Evolutionary conservation across 2,888 invertebrate genomes (phyloP).

Genomic region (Scelioninae gen. 1): DNA sequence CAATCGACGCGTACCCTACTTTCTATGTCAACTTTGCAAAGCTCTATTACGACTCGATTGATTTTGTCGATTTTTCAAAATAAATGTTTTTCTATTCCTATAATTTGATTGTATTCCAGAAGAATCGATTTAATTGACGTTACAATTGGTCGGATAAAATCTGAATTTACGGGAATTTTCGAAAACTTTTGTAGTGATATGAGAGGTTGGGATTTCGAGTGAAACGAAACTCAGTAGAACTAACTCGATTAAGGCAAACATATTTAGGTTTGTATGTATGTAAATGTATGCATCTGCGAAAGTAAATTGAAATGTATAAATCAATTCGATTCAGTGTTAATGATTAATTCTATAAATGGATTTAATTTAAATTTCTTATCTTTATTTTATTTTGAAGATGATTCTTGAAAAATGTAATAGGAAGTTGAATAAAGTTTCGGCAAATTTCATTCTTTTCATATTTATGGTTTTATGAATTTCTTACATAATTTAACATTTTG

Average conservation of each 20-base stretch:
- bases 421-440: too few relatives aligned
- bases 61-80: constrained; percentile 34
- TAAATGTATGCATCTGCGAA: constrained; percentile 21
- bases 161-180: too few relatives aligned
- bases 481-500: too few relatives aligned
- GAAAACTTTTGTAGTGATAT: too few relatives aligned
- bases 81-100: constrained; percentile 14
- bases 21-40: constrained; percentile 37
- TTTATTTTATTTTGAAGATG: too few relatives aligned
- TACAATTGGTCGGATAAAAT: too few relatives aligned
- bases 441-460: too few relatives aligned
- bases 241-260: constrained; percentile 20
- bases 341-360: not conserved
- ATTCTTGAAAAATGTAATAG: too few relatives aligned
- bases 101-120: too few relatives aligned
- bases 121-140: too few relatives aligned
- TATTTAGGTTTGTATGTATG: constrained; percentile 21
- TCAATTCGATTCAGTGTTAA: not conserved
- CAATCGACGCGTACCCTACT: constrained; percentile 58
- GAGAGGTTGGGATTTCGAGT: too few relatives aligned
- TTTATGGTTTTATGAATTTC: too few relatives aligned
- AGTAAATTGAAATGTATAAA: constrained; percentile 16
- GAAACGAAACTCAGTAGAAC: not conserved
- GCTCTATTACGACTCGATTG: constrained; percentile 47
- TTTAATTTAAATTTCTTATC: not conserved